Evolutionary conservation across 2,797 vertebrate genomes (phyloP), one percentile per base, ranked within the genome.

Genomic region (Myotis findleyi): DNA sequence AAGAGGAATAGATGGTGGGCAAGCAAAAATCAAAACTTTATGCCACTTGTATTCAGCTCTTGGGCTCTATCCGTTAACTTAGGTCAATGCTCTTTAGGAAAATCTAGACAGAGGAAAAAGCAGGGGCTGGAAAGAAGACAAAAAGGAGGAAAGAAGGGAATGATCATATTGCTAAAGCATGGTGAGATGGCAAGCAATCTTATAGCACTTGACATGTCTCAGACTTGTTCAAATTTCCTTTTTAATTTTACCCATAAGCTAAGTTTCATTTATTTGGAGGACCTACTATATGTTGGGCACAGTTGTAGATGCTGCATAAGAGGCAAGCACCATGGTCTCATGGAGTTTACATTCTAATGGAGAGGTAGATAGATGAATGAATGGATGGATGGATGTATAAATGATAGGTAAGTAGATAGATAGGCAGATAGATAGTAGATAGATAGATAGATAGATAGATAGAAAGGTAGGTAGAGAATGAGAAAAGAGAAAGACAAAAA

Each of bases 201-300:
- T 17, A 5, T 30, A 73, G 68, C 5, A 11, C 33, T 57, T 57
- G 76, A 73, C 8, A 68, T 25, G 55, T 25, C 64, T 87, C n/a
- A 76, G 30, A 69, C 20, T 79, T 86, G 17, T 69, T 90, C n/a
- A 81, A 94, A 87, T 14, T 44, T 94, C 66, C n/a, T 66, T 95
- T 86, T 89, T 27, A 57, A 93, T 53, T 83, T 59, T 20, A 59
- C 5, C 7, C 17, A 27, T n/a, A 55, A n/a, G 4, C 71, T 36
- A 90, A 47, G 25, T 59, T 3, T 69, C 13, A 47, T 41, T 92
- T 87, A n/a, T 79, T 85, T 55, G n/a, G 66, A 91, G 16, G 23
- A 76, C 3, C 3, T 66, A 53, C 25, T 66, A 33, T 6, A 59
- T 59, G 6, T 25, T 44, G 23, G 21, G 25, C n/a, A 47, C 10